These are phyloP conservation scores for Drosophila kohkoa DNA, from an alignment of 1,140 invertebrate genomes.

Conservation along the genomic window DNA sequence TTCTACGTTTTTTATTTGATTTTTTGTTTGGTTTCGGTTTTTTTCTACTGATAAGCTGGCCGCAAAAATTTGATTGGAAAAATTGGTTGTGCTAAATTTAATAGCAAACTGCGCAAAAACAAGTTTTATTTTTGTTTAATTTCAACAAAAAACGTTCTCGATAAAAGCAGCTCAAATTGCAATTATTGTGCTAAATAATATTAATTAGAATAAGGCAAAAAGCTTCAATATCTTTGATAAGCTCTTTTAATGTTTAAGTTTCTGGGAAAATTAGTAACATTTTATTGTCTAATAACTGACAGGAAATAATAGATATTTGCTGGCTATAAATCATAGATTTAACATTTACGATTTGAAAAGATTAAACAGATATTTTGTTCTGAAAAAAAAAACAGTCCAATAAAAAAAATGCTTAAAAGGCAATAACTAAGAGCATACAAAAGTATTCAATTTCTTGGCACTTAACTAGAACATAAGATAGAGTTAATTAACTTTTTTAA, in stretches of 20 bases:
- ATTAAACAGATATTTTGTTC: too few relatives aligned
- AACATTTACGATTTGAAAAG: too few relatives aligned
- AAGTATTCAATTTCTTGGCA: too few relatives aligned
- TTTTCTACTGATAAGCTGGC: slow-evolving; percentile 33
- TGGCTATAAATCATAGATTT: too few relatives aligned
- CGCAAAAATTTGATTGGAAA: slow-evolving; percentile 30
- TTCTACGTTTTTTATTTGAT: background rate
- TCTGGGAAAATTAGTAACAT: too few relatives aligned
- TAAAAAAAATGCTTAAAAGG: too few relatives aligned
- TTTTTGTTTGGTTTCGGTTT: slow-evolving; percentile 5
- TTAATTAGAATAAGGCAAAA: background rate
- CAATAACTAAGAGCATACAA: too few relatives aligned
- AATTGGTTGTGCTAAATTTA: slow-evolving; percentile 9
- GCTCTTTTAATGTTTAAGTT: background rate
- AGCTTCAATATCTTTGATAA: background rate
- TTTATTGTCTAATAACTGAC: too few relatives aligned
- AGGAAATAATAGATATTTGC: too few relatives aligned
- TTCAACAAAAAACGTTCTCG: background rate
- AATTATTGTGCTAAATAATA: background rate
- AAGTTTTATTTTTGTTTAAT: slow-evolving; percentile 6
- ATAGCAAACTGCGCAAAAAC: background rate
- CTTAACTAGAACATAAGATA: background rate
- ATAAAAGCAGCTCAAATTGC: background rate
- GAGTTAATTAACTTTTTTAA: background rate
- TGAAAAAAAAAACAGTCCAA: too few relatives aligned